Conservation (phyloP, 2,888 invertebrate genomes). For the Agriotes lineatus region DNA sequence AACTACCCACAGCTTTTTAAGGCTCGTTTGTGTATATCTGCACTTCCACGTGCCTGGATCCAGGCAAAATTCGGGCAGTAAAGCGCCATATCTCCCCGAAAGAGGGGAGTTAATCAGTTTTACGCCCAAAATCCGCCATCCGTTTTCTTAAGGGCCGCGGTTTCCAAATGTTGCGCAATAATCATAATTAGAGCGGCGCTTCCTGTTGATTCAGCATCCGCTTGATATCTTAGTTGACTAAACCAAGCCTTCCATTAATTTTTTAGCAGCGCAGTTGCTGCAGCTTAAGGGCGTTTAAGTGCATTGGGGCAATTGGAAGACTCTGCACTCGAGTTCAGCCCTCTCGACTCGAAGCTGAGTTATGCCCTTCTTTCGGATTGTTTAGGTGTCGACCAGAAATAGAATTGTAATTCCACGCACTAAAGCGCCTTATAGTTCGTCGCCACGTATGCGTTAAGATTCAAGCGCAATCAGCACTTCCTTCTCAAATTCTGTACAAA, state of each 20-base stretch:
- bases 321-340: slow-evolving; percentile 13
- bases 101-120: too few relatives aligned
- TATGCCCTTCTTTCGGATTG: slow-evolving; percentile 28
- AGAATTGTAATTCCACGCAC: slow-evolving; percentile 17
- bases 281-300: slow-evolving; percentile 12
- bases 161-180: background rate
- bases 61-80: too few relatives aligned
- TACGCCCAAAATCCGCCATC: too few relatives aligned
- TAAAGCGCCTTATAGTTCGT: background rate
- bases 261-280: slow-evolving; percentile 5
- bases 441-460: background rate
- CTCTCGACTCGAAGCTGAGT: slow-evolving; percentile 27
- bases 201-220: background rate
- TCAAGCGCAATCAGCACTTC: too few relatives aligned
- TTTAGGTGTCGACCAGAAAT: slow-evolving; percentile 25
- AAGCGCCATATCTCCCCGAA: too few relatives aligned
- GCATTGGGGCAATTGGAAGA: slow-evolving; percentile 17
- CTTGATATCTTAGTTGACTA: background rate
- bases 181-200: background rate
- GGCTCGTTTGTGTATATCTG: too few relatives aligned
- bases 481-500: too few relatives aligned
- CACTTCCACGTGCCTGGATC: too few relatives aligned
- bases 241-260: slow-evolving; percentile 11
- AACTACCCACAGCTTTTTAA: too few relatives aligned
- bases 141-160: too few relatives aligned